Percentiles rank a stretch among this genome's conserved stretches.
These are phyloP conservation scores for Athene noctua DNA, from an alignment of 2,113 vertebrate species.

Conservation along the genomic window DNA sequence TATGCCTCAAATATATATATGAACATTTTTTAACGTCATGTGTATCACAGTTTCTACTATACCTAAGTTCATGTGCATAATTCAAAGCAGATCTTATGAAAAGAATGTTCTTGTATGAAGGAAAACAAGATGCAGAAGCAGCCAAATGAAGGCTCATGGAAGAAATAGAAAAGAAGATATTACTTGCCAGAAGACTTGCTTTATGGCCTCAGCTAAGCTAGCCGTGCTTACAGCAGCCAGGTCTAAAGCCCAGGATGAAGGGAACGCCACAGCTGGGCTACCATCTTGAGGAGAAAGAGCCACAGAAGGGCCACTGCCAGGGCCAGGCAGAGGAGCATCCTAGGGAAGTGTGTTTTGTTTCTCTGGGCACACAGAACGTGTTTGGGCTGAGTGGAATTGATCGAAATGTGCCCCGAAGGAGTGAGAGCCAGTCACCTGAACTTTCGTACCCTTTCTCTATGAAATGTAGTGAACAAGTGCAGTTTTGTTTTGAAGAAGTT, in stretches of 20 bases:
- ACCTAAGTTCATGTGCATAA: not conserved
- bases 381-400: not conserved
- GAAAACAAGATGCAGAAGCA: not conserved
- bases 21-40: not conserved
- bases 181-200: not conserved
- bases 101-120: not conserved
- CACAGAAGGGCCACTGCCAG: not conserved
- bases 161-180: not conserved
- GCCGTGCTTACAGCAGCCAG: not conserved
- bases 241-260: not conserved
- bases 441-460: not conserved
- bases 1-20: not conserved
- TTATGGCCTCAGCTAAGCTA: not conserved
- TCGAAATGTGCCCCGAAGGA: not conserved
- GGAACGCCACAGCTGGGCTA: fast-evolving
- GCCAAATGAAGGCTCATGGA: fast-evolving
- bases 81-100: not conserved
- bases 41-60: not conserved
- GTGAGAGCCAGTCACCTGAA: not conserved
- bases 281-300: not conserved
- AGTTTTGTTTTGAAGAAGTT: not conserved
- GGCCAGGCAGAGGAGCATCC: not conserved
- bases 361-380: not conserved
- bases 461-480: not conserved
- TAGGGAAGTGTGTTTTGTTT: too few species aligned